Evolutionary conservation across 1,140 invertebrate species (phyloP).

Genomic region (Oscheius sp.): DNA sequence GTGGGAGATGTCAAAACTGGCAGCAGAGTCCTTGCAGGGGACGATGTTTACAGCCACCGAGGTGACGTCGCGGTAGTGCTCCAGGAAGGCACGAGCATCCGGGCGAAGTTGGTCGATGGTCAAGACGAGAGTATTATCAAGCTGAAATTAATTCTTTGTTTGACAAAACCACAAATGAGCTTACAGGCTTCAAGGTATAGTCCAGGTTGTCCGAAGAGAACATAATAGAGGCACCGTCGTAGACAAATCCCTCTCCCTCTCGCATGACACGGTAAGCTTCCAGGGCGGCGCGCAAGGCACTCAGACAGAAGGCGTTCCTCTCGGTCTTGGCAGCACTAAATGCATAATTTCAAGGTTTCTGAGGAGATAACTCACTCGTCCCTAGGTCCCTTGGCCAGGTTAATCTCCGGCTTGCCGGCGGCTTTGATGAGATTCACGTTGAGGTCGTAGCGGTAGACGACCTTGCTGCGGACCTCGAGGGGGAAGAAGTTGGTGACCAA

Average conservation of each 20-base stretch:
- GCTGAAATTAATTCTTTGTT: background rate
- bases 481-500: background rate
- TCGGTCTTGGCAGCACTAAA: background rate
- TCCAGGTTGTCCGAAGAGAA: background rate
- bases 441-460: background rate
- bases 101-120: background rate
- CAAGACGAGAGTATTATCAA: background rate
- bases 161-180: background rate
- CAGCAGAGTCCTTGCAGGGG: background rate
- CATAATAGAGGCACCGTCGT: constrained; percentile 6
- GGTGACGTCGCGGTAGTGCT: background rate
- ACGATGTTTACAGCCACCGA: background rate
- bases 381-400: background rate
- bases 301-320: background rate
- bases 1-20: background rate
- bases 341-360: background rate
- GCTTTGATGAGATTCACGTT: background rate
- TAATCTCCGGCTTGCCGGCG: background rate
- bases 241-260: background rate
- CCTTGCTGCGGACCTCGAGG: background rate
- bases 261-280: background rate
- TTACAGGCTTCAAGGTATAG: background rate
- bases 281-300: background rate
- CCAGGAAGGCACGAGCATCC: background rate
- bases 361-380: background rate